Base-by-base conservation (phyloP, 2,797 vertebrate species). In the Adrianichthys oophorus region DNA sequence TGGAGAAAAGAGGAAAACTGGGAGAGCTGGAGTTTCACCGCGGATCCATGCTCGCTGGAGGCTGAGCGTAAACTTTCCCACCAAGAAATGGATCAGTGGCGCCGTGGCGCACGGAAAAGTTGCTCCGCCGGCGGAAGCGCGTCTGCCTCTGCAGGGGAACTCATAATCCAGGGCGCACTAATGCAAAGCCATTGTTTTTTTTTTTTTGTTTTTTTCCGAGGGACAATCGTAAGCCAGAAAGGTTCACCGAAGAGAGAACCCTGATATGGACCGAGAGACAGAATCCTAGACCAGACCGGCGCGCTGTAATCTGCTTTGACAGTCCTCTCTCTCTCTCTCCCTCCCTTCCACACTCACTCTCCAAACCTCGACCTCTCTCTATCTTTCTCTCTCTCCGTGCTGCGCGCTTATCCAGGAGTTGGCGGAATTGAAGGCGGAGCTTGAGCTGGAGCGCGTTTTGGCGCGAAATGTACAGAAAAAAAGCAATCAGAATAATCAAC, bases 281-380 rank as follows among this genome's bases (percentile, higher is more conserved):
- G 73, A 86, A 82, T 87, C 89, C 90, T 90, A 89, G 80, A 86
- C 79, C 32, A 1, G 10, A 32, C 76, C 76, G 89, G 89, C 90
- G 75, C 91, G 86, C 86, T 74, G 74, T 94, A 95, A 95, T 91
- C 93, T 83, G 94, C 93, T 95, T 94, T 91, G 84, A 90, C 86
- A 88, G 90, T 80, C 84, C 86, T 80, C 71, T 70, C 77, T 87
- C 87, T 89, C 68, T 47, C 71, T 89, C 87, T 24, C 45, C 86
- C 89, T 23, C 52, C 19, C 87, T n/a, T 7, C 40, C 37, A 21
- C 37, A 50, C 90, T 84, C 85, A 88, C 87, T 74, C 86, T 70
- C 62, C 24, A 65, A n/a, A 89, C 91, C 91, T 90, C 79, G 83
- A 80, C 74, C 62, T 57, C 52, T 56, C 59, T 52, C 21, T 37